Percentiles rank a stretch among this genome's conserved stretches.
Conservation (phyloP, 2,888 invertebrate species). For the Drosophila birchii region DNA sequence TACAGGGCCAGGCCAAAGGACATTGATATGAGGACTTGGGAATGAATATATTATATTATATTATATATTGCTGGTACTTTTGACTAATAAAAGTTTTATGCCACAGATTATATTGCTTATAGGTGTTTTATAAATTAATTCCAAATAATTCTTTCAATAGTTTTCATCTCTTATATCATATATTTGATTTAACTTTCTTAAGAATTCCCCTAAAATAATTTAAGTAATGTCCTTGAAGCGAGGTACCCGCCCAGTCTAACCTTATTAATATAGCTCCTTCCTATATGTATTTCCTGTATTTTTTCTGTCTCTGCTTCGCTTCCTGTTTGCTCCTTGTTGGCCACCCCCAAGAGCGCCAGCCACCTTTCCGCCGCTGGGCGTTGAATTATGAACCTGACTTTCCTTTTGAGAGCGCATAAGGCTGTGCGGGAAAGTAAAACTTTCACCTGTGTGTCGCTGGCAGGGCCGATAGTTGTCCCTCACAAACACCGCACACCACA, state of each 20-base stretch:
- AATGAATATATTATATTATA: not conserved
- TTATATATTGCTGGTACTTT: not conserved
- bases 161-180: not conserved
- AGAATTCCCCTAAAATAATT: not conserved
- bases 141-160: not conserved
- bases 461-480: conserved; percentile 59
- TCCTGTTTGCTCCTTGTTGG: conserved; percentile 51
- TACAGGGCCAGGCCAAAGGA: not conserved
- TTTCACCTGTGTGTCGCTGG: conserved; percentile 29
- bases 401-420: conserved; percentile 21
- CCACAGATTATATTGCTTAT: not conserved
- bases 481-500: conserved; percentile 26
- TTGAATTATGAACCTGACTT: conserved; percentile 66
- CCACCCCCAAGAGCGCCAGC: conserved; percentile 9
- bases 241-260: not conserved
- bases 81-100: not conserved
- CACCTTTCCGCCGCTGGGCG: conserved; percentile 24
- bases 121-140: not conserved
- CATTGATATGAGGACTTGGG: not conserved
- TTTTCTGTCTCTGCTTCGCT: conserved; percentile 45
- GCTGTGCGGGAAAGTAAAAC: conserved; percentile 24
- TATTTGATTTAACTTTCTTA: not conserved
- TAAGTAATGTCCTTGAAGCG: no score
- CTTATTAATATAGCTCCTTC: not conserved
- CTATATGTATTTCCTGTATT: conserved; percentile 17